These are phyloP conservation scores for Mythimna impura DNA, from an alignment of 2,888 invertebrate genomes.

Conservation along the genomic window DNA sequence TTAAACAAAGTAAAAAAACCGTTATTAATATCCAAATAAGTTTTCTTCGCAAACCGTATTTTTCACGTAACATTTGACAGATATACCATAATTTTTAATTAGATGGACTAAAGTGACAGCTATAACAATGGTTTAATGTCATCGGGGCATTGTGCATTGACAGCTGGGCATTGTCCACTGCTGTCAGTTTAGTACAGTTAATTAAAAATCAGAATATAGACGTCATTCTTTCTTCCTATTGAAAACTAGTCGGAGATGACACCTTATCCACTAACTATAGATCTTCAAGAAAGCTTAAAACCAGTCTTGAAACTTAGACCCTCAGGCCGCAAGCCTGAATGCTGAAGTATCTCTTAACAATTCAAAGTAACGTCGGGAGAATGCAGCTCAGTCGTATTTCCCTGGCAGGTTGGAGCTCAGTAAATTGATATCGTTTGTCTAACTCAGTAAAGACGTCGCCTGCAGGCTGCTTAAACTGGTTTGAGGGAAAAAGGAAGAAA, in stretches of 20 bases:
- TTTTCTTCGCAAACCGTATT: no score
- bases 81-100: no score
- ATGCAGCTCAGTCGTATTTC: conserved; percentile 22
- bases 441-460: conserved; percentile 28
- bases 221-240: not conserved
- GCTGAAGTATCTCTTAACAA: conserved; percentile 14
- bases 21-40: no score
- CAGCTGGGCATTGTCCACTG: no score
- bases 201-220: no score
- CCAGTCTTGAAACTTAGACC: not conserved
- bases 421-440: conserved; percentile 45
- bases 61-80: no score
- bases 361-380: conserved; percentile 20
- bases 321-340: conserved; percentile 3
- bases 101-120: no score
- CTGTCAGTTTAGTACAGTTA: no score
- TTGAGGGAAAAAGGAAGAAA: not conserved
- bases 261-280: not conserved
- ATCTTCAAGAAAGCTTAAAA: not conserved
- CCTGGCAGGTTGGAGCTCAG: not conserved
- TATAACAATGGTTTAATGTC: no score
- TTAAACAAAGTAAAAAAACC: no score
- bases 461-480: conserved; percentile 7
- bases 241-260: not conserved
- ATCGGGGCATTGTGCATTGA: no score